phyloP scores from a whole-genome alignment of 2,797 vertebrate species.

The Monodelphis domestica region DNA sequence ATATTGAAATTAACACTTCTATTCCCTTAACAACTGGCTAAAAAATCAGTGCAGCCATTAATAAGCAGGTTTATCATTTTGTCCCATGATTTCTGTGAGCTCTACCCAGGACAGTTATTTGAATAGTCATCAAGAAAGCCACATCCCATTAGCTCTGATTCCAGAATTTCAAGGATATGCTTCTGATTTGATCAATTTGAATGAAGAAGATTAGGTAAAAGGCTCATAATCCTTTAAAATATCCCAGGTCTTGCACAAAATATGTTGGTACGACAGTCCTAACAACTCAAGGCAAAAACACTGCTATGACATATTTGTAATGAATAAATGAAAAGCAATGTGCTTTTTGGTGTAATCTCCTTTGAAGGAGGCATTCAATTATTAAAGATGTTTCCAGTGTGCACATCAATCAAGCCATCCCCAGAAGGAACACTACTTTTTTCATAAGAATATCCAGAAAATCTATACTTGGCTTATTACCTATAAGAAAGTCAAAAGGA shows the following conservation, averaged over 20 bases:
- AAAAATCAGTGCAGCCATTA: not conserved
- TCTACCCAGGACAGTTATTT: constrained; percentile 1
- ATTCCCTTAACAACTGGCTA: not conserved
- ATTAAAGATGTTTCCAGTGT: constrained; percentile 71
- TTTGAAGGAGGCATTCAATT: constrained; percentile 72
- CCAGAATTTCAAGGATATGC: constrained; percentile 42
- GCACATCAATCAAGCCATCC: constrained; percentile 68
- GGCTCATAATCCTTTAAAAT: constrained; percentile 69
- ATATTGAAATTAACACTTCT: not conserved
- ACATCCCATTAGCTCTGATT: constrained; percentile 38
- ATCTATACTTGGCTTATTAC: not conserved
- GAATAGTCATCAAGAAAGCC: constrained; percentile 4
- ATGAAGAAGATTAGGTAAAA: constrained; percentile 62
- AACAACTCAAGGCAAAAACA: constrained; percentile 61
- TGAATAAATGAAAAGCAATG: constrained; percentile 77
- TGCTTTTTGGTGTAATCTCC: constrained; percentile 66
- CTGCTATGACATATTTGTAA: constrained; percentile 60
- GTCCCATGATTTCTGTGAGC: constrained; percentile 2
- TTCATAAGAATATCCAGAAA: not conserved
- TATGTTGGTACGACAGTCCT: constrained; percentile 43
- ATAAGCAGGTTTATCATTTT: not conserved
- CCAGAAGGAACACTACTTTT: constrained; percentile 54
- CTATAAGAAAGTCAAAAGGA: constrained; percentile 19
- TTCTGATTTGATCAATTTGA: constrained; percentile 62
- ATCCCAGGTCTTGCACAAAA: constrained; percentile 59